Evolutionary conservation across 1,140 invertebrate genomes (phyloP).

Genomic region (Luehdorfia chinensis): DNA sequence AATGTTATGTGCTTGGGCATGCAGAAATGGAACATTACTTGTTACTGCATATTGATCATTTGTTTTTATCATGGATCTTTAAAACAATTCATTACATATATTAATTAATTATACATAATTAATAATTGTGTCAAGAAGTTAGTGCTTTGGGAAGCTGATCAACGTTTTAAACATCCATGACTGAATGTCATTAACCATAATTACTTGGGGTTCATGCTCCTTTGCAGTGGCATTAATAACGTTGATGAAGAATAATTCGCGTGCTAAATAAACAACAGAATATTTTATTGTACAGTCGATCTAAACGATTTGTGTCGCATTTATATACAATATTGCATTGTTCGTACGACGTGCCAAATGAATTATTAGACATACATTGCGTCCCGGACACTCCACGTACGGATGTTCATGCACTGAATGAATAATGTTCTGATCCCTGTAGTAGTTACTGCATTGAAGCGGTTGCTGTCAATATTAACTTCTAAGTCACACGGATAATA

Average conservation of each 20-base stretch:
- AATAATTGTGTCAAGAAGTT: background rate
- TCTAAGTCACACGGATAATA: too few species aligned
- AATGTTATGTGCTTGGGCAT: slow-evolving; percentile 73
- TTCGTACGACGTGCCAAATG: background rate
- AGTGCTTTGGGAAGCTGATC: background rate
- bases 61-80: slow-evolving; percentile 46
- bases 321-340: slow-evolving; percentile 8
- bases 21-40: slow-evolving; percentile 67
- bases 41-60: slow-evolving; percentile 31
- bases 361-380: background rate
- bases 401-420: slow-evolving; percentile 8
- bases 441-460: too few species aligned
- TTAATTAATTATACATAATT: too few species aligned
- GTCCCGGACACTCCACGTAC: slow-evolving; percentile 3
- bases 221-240: slow-evolving; percentile 67
- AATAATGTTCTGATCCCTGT: background rate
- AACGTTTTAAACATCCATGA: slow-evolving; percentile 58
- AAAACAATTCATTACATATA: slow-evolving; percentile 22
- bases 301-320: background rate
- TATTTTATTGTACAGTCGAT: slow-evolving; percentile 1
- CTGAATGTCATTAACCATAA: slow-evolving; percentile 61
- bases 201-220: slow-evolving; percentile 58
- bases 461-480: too few species aligned
- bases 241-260: too few species aligned
- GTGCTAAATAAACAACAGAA: too few species aligned